These are phyloP conservation scores for Macrostomum lignano DNA, from an alignment of 1,140 invertebrate genomes.

Conservation along the genomic window DNA sequence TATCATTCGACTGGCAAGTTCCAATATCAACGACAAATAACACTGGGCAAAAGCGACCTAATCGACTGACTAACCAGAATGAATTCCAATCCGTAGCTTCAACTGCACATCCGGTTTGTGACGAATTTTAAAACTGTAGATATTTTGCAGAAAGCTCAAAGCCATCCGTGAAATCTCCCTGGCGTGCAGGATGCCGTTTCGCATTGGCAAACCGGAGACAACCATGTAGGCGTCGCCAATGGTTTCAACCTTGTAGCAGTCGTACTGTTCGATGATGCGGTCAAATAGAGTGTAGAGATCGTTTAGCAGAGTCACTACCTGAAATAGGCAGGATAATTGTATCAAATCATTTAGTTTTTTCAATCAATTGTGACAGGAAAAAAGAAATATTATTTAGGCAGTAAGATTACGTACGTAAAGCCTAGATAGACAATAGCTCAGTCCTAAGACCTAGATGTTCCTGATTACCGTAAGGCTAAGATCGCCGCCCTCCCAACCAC, in stretches of 20 bases:
- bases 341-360: too few species aligned
- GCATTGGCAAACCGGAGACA: slow-evolving; percentile 34
- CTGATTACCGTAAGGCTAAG: too few species aligned
- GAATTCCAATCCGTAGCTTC: slow-evolving; percentile 70
- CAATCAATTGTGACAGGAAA: too few species aligned
- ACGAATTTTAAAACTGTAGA: slow-evolving; percentile 40
- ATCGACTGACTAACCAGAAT: slow-evolving; percentile 38
- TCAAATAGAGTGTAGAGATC: slow-evolving; percentile 86
- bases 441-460: too few species aligned
- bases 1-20: too few species aligned
- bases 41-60: slow-evolving; percentile 3
- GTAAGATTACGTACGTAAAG: too few species aligned
- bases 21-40: too few species aligned
- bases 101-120: slow-evolving; percentile 39
- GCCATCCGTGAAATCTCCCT: slow-evolving; percentile 47
- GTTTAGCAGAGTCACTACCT: slow-evolving; percentile 80
- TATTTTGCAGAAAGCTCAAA: slow-evolving; percentile 49
- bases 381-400: too few species aligned
- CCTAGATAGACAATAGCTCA: too few species aligned
- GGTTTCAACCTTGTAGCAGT: slow-evolving; percentile 93
- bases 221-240: slow-evolving; percentile 88
- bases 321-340: slow-evolving; percentile 12
- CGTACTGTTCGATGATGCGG: slow-evolving; percentile 73
- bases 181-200: slow-evolving; percentile 33
- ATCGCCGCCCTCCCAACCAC: too few species aligned